Evolutionary conservation across 2,888 invertebrate species (phyloP).

Genomic region (Teleiodes luculella): DNA sequence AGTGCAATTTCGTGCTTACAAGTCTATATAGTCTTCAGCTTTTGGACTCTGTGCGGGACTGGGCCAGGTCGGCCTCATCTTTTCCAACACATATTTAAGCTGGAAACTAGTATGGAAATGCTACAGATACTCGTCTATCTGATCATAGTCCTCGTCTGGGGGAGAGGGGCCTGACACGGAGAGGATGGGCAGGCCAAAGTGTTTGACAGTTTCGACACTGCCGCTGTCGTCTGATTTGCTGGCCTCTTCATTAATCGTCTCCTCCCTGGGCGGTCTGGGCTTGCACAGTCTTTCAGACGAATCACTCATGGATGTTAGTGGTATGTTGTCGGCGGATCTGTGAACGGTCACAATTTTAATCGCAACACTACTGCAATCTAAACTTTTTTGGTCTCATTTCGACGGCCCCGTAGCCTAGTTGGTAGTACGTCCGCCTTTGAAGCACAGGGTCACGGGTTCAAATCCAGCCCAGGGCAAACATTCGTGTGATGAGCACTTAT

Average conservation of each 20-base stretch:
- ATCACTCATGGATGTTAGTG: slow-evolving; percentile 67
- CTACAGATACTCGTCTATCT: slow-evolving; percentile 82
- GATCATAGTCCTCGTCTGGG: slow-evolving; percentile 83
- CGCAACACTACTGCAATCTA: too few relatives aligned
- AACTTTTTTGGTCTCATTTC: too few relatives aligned
- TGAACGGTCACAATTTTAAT: too few relatives aligned
- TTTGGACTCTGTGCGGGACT: slow-evolving; percentile 64
- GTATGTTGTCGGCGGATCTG: slow-evolving; percentile 75
- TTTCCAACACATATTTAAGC: slow-evolving; percentile 73
- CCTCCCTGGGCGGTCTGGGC: slow-evolving; percentile 59
- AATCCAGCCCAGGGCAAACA: too few relatives aligned
- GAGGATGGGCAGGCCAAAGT: slow-evolving; percentile 86
- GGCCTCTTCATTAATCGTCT: slow-evolving; percentile 70
- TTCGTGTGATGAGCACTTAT: too few relatives aligned
- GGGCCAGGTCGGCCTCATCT: slow-evolving; percentile 67
- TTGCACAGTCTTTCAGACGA: slow-evolving; percentile 74
- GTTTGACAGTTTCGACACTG: slow-evolving; percentile 75
- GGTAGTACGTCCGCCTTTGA: too few relatives aligned
- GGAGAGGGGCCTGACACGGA: slow-evolving; percentile 90
- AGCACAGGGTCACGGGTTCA: too few relatives aligned
- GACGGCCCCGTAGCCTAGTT: too few relatives aligned
- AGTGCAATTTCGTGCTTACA: slow-evolving; percentile 35
- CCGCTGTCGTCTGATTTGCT: slow-evolving; percentile 69
- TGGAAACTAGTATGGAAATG: slow-evolving; percentile 74
- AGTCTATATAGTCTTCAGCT: slow-evolving; percentile 43